A percentile compares a stretch with the other conserved stretches of the same genome.
Evolutionary conservation across 1,140 invertebrate genomes (phyloP).

Genomic region (Cherax quadricarinatus): DNA sequence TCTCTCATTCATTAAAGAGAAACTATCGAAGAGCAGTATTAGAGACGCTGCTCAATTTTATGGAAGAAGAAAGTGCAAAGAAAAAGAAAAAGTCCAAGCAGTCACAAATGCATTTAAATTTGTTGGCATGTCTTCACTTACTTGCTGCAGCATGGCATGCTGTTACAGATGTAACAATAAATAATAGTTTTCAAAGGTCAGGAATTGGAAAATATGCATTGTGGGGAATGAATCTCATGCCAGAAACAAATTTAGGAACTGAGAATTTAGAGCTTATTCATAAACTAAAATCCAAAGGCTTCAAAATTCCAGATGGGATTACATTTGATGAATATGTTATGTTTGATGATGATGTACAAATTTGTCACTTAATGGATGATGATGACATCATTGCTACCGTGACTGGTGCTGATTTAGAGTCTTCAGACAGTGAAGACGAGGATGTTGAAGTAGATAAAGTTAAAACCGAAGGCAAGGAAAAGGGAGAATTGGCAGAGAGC

Average conservation of each 20-base stretch:
- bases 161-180: constrained; percentile 63
- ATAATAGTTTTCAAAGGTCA: constrained; percentile 69
- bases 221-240: constrained; percentile 67
- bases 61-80: constrained; percentile 59
- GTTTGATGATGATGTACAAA: constrained; percentile 71
- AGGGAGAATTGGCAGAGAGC: constrained; percentile 3
- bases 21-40: constrained; percentile 68
- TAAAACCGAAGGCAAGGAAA: constrained; percentile 15
- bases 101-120: constrained; percentile 50
- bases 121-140: constrained; percentile 63
- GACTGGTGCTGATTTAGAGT: constrained; percentile 60
- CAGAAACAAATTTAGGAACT: constrained; percentile 66
- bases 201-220: constrained; percentile 70
- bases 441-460: constrained; percentile 36
- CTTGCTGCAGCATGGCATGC: constrained; percentile 71
- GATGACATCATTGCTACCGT: constrained; percentile 71
- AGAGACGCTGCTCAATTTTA: constrained; percentile 57
- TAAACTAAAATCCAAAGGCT: constrained; percentile 67
- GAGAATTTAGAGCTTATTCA: constrained; percentile 71
- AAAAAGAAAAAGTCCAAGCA: constrained; percentile 52
- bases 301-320: constrained; percentile 66
- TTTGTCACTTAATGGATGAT: constrained; percentile 72
- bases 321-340: constrained; percentile 73
- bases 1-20: constrained; percentile 67
- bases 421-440: constrained; percentile 69